Evolutionary conservation across 23 tunicate genomes (phyloP), one percentile per base, ranked within the genome.

Genomic region (Styela clava): DNA sequence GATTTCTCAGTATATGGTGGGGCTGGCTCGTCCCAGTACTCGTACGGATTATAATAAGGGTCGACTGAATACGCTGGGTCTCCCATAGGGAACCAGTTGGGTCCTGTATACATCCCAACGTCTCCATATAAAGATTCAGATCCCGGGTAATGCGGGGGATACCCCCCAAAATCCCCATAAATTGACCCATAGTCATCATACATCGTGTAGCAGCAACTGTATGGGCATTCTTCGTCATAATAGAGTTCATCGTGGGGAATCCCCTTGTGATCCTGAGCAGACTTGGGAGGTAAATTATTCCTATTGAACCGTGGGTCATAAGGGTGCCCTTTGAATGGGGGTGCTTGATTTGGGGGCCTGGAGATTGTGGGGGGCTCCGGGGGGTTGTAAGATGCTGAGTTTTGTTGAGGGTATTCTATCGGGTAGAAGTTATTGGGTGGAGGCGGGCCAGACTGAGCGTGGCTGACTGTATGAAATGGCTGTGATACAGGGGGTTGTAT

Each of bases 1-100:
- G 81, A 76, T 44, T 76, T 27, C 26, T 76, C 81, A 24, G 81
- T 76, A 29, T 76, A 76, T 37, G 81, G 81, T 33, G 81, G 81
- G 21, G 81, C 64, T 0, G 81, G 64, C 31, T 76, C 81, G 64
- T 44, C 52, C 81, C 81, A 76, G 19, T 22, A 52, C 31, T 76
- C 65, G 64, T 76, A 76, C 64, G 81, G 64, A 44, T 52, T 44
- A 31, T 76, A 44, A 44, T 76, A 52, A 25, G 64, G 63, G 64
- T 76, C 64, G 2, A 27, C 1, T 23, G 81, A 76, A 76, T 76
- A 76, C 22, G 81, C 3, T 22, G 81, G 64, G 27, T 76, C 81
- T 21, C 81, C 81, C 81, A 76, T 22, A 0, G 81, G 81, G 26
- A 76, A 52, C 81, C 81, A 76, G 65, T 76, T 76, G 21, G 81